These are phyloP conservation scores for Bombus haemorrhoidalis DNA, from an alignment of 1,140 invertebrate species.

Conservation along the genomic window DNA sequence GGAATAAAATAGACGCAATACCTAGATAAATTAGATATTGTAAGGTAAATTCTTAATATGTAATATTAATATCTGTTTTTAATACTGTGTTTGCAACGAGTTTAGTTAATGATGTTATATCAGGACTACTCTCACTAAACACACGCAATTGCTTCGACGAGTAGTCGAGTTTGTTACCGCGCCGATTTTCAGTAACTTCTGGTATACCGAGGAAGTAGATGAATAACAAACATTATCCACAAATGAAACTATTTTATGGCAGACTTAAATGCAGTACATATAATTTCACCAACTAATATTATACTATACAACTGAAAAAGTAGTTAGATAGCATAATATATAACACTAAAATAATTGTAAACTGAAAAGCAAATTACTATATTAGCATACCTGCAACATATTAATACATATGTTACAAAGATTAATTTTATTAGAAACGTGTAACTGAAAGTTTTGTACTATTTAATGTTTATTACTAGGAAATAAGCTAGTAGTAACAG, in stretches of 20 bases:
- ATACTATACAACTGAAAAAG: not conserved
- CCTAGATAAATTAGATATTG: slow-evolving; percentile 12
- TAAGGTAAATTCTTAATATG: not conserved
- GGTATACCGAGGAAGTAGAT: too few species aligned
- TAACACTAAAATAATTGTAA: not conserved
- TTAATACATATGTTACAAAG: not conserved
- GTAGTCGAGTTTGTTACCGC: not conserved
- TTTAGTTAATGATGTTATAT: not conserved
- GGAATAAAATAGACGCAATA: slow-evolving; percentile 1
- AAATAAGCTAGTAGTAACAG: not conserved
- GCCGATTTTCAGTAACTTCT: slow-evolving; percentile 1
- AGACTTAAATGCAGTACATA: not conserved
- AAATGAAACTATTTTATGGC: not conserved
- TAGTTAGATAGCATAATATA: not conserved
- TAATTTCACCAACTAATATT: not conserved
- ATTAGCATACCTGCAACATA: not conserved
- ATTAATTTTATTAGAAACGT: not conserved
- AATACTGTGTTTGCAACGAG: not conserved
- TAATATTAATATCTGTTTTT: slow-evolving; percentile 2
- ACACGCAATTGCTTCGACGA: not conserved
- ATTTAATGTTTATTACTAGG: not conserved
- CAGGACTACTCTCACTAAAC: slow-evolving; percentile 1
- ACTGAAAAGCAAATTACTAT: not conserved
- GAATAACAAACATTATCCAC: not conserved
- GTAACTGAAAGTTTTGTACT: not conserved